A percentile compares a stretch with the other conserved stretches of the same genome.
Evolutionary conservation across 2,113 vertebrate genomes (phyloP).

Genomic region (Bagarius yarrelli): DNA sequence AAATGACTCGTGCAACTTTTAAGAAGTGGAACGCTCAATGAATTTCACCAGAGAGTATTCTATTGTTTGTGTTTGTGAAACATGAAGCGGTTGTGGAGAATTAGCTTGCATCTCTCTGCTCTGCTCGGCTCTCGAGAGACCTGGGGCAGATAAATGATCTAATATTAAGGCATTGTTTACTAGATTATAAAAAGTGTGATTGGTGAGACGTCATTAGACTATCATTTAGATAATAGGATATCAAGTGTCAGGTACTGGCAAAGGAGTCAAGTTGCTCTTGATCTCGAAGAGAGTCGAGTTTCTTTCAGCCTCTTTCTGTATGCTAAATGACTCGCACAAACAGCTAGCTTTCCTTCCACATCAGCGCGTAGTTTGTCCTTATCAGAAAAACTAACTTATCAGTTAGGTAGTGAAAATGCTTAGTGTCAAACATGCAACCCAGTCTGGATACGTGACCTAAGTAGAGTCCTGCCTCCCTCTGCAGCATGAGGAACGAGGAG

Average conservation of each 20-base stretch:
- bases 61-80: constrained; percentile 44
- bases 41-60: constrained; percentile 15
- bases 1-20: constrained; percentile 81
- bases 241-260: constrained; percentile 20
- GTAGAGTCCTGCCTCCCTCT: constrained; percentile 25
- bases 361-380: background rate
- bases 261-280: background rate
- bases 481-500: constrained; percentile 33
- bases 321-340: constrained; percentile 8
- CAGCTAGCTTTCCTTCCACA: constrained; percentile 5
- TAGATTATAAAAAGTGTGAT: background rate
- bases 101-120: constrained; percentile 18
- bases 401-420: constrained; percentile 6
- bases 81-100: constrained; percentile 21
- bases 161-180: constrained; percentile 4
- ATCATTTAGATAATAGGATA: constrained; percentile 18
- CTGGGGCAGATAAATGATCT: constrained; percentile 9
- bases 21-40: constrained; percentile 63
- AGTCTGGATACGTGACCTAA: constrained; percentile 47
- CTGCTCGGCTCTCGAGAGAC: background rate
- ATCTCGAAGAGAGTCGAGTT: background rate
- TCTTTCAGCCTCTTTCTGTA: background rate
- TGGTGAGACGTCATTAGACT: constrained; percentile 10
- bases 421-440: constrained; percentile 38
- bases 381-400: constrained; percentile 32